A percentile compares a stretch with the other conserved stretches of the same genome.
phyloP scores from a whole-genome alignment of 2,888 invertebrate genomes.

The Tineola bisselliella region DNA sequence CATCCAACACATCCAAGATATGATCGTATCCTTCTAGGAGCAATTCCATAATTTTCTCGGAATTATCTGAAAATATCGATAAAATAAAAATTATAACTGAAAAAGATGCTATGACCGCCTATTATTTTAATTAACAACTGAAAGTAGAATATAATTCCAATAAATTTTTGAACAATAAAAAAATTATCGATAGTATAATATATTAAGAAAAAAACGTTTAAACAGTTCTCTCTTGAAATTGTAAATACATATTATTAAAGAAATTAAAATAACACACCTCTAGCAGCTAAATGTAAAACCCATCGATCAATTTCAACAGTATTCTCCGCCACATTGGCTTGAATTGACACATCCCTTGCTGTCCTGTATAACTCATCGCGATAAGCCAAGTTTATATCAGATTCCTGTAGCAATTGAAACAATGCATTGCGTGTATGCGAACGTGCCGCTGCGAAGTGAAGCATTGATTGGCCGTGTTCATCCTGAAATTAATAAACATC shows the following conservation, averaged over 20 bases:
- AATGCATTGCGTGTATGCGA: conserved; percentile 83
- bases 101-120: too few species aligned
- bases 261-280: conserved; percentile 67
- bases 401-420: conserved; percentile 81
- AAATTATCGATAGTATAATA: too few species aligned
- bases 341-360: conserved; percentile 84
- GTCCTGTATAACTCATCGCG: conserved; percentile 89
- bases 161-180: too few species aligned
- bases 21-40: conserved; percentile 88
- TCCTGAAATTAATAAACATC: conserved; percentile 63
- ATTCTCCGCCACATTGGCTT: conserved; percentile 81
- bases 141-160: too few species aligned
- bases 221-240: too few species aligned
- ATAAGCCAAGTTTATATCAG: conserved; percentile 81
- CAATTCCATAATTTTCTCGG: conserved; percentile 66
- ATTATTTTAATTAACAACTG: too few species aligned
- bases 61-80: conserved; percentile 35
- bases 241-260: too few species aligned
- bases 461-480: conserved; percentile 88
- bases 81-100: conserved; percentile 7
- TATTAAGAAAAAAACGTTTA: too few species aligned
- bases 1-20: conserved; percentile 81
- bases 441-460: conserved; percentile 88
- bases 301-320: conserved; percentile 84
- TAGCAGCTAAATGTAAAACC: conserved; percentile 79